These are phyloP conservation scores for Paedocypris sp. DNA, from an alignment of 2,113 vertebrate species.

Conservation along the genomic window DNA sequence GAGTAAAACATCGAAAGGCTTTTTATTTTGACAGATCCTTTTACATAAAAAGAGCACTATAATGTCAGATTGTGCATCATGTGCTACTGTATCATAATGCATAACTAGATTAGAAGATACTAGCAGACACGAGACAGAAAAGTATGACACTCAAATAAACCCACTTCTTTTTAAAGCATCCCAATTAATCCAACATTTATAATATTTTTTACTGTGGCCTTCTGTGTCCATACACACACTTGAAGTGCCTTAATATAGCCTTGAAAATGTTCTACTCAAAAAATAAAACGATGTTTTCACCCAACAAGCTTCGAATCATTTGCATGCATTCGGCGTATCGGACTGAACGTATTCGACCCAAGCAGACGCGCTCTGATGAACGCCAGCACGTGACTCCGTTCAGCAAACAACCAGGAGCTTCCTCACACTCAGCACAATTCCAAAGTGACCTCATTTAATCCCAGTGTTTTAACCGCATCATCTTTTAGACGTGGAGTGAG, in stretches of 20 bases:
- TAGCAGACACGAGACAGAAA: too few relatives aligned
- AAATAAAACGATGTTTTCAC: background rate
- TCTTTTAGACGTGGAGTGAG: background rate
- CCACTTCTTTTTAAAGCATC: too few relatives aligned
- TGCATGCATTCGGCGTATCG: background rate
- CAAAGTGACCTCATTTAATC: slow-evolving; percentile 12
- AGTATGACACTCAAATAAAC: too few relatives aligned
- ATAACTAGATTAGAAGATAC: too few relatives aligned
- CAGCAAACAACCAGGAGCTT: background rate
- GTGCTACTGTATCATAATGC: too few relatives aligned
- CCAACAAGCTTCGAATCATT: background rate
- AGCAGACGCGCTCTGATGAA: background rate
- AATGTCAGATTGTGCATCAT: too few relatives aligned
- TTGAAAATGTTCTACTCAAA: background rate
- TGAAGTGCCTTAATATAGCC: background rate
- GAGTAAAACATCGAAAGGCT: too few relatives aligned
- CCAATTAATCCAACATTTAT: too few relatives aligned
- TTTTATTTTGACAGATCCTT: too few relatives aligned
- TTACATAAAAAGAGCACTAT: too few relatives aligned
- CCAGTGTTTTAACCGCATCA: background rate
- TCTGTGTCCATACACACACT: background rate
- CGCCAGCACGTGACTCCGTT: background rate
- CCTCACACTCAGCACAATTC: slow-evolving; percentile 2
- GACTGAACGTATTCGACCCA: background rate
- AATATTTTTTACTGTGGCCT: too few relatives aligned